Percentiles rank a stretch among this genome's conserved stretches.
Conservation (phyloP, 2,888 invertebrate species). For the Gastrophysa polygoni region DNA sequence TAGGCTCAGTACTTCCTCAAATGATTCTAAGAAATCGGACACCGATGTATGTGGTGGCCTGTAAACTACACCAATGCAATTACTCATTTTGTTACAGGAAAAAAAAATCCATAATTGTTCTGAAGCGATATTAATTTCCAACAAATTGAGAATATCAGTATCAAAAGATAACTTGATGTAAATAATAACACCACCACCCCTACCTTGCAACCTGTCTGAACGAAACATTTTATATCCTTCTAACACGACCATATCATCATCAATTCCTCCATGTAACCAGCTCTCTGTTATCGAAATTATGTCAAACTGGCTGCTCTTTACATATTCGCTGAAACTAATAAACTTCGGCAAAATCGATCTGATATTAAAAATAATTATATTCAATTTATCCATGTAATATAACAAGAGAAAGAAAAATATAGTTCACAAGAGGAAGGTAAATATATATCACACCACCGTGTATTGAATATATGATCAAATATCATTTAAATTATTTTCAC, state of each 20-base stretch:
- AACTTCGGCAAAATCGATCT: not conserved
- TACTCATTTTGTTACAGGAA: constrained; percentile 3
- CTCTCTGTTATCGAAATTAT: not conserved
- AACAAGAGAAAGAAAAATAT: too few relatives aligned
- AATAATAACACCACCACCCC: not conserved
- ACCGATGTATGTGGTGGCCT: not conserved
- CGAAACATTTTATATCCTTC: not conserved
- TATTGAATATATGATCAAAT: not conserved
- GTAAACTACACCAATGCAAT: not conserved
- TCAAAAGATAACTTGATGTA: not conserved
- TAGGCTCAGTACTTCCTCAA: not conserved
- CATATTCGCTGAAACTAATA: not conserved
- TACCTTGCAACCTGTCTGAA: too few relatives aligned
- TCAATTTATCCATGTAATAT: not conserved
- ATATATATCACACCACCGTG: not conserved
- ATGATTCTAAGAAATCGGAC: not conserved
- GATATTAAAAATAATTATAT: not conserved
- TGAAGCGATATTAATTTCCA: not conserved
- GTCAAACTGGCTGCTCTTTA: not conserved
- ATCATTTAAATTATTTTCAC: not conserved
- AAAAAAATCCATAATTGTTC: not conserved
- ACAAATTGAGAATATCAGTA: not conserved
- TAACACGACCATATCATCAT: not conserved
- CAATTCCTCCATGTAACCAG: not conserved
- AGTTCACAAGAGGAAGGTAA: not conserved